Base-by-base conservation (phyloP, 2,797 vertebrate species). In the Pangasius macronema region DNA sequence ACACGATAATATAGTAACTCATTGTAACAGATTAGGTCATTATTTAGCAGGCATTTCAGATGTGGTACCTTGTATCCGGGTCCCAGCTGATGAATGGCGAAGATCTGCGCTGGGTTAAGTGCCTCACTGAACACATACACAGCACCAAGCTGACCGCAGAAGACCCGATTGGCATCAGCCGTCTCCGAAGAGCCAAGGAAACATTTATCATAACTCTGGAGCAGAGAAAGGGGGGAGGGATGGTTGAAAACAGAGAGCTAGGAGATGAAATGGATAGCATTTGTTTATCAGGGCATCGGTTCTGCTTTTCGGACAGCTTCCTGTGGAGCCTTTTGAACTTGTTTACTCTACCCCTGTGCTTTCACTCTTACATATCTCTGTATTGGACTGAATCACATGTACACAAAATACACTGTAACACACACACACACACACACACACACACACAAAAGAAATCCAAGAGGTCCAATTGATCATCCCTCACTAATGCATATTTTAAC, bases 171-270 rank as follows among this genome's bases (percentile, higher is more conserved):
- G 61, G 98, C 98, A 88, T 99, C 98, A 0, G 98, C 98, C 2
- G 98, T 99, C 95, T 99, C 98, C 14, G 98, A 99, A 72, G 98
- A 99, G 85, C 98, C 98, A 93, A 99, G 96, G 95, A 99, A 99
- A 95, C 98, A 99, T 94, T 99, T 99, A 94, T 99, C 98, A 89
- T 99, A 99, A 93, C 98, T 99, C 98, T 99, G 93, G 33, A 88
- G 86, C 70, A 57, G 65, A 76, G 11, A 85, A 46, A 14, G 89
- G 91, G 83, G 89, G 82, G 81, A 87, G 86, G 22, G 81, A 36
- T 6, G 18, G 42, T 0, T 3, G 16, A 67, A 33, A 83, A 67
- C 4, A 33, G 24, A 85, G 79, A 91, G 86, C 24, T 86, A 3
- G 51, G 46, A 59, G 88, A 16, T 81, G n/a, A 83, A 88, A 75